Percentiles rank a stretch among this genome's conserved stretches.
Conservation (phyloP, 2,888 invertebrate genomes). For the Fragum whitleyi region DNA sequence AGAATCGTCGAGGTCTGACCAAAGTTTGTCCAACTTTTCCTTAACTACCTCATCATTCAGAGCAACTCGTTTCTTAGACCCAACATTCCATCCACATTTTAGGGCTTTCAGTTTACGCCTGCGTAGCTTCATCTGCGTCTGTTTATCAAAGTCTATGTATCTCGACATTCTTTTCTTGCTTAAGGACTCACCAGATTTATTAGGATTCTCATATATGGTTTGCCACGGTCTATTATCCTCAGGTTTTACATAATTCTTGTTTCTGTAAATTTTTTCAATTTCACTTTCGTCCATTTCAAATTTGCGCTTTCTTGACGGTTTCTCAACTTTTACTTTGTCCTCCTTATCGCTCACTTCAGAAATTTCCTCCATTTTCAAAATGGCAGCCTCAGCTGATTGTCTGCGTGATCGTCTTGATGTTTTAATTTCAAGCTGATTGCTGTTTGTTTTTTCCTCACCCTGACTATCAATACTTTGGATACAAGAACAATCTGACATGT, state of each 20-base stretch:
- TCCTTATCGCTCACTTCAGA: not conserved
- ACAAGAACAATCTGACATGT: too few species aligned
- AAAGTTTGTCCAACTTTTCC: conserved; percentile 53
- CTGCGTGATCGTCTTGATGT: conserved; percentile 1
- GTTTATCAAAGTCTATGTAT: conserved; percentile 67
- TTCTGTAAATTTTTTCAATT: conserved; percentile 71
- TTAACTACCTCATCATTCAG: conserved; percentile 62
- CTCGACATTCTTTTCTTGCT: conserved; percentile 68
- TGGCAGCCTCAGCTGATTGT: conserved; percentile 39
- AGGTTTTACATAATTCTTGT: conserved; percentile 75
- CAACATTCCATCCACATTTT: conserved; percentile 71
- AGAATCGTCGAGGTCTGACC: conserved; percentile 48
- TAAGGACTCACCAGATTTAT: conserved; percentile 37
- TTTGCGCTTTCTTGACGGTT: conserved; percentile 47
- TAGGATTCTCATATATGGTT: conserved; percentile 75
- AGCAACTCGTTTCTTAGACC: conserved; percentile 40
- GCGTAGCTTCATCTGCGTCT: conserved; percentile 68
- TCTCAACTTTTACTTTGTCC: conserved; percentile 4
- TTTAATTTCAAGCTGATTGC: not conserved
- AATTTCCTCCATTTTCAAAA: conserved; percentile 33
- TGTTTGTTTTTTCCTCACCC: not conserved
- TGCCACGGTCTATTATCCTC: conserved; percentile 72
- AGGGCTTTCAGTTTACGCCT: conserved; percentile 71
- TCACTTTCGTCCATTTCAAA: conserved; percentile 39
- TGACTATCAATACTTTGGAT: not conserved